Conservation (phyloP, 2,888 invertebrate species). For the Sinodicranocentrus sp. region DNA sequence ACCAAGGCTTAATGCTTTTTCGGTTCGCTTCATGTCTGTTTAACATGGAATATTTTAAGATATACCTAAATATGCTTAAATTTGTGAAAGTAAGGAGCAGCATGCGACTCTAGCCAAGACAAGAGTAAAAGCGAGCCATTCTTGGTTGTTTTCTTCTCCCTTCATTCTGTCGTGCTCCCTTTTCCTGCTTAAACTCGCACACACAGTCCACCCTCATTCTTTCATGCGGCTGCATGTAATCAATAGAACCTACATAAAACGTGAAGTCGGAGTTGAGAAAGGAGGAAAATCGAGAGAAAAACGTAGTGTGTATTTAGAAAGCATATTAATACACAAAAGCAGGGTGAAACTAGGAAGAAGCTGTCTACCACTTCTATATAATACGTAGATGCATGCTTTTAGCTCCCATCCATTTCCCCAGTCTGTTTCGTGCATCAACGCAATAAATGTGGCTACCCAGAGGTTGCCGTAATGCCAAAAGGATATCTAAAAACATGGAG, state of each 20-base stretch:
- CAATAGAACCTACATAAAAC: no score
- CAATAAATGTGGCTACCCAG: slow-evolving; percentile 6
- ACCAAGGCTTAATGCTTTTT: slow-evolving; percentile 17
- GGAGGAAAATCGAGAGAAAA: no score
- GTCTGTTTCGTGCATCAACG: neutral
- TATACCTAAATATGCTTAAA: no score
- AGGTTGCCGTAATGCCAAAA: slow-evolving; percentile 4
- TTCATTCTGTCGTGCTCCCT: neutral
- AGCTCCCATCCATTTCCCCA: neutral
- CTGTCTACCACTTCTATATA: no score
- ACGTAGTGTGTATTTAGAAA: no score
- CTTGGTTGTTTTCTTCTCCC: neutral
- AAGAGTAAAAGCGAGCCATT: no score
- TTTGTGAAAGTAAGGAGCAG: no score
- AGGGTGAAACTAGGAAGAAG: neutral
- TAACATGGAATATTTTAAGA: no score
- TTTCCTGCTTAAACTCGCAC: neutral
- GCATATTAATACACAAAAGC: no score
- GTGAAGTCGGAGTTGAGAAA: no score
- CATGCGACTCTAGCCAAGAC: no score
- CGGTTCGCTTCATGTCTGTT: slow-evolving; percentile 35
- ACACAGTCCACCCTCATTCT: slow-evolving; percentile 5
- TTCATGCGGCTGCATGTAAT: neutral
- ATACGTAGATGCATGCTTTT: neutral
- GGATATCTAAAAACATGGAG: neutral